Evolutionary conservation across 2,797 vertebrate species (phyloP), one percentile per base, ranked within the genome.

Genomic region (Myripristis murdjan): DNA sequence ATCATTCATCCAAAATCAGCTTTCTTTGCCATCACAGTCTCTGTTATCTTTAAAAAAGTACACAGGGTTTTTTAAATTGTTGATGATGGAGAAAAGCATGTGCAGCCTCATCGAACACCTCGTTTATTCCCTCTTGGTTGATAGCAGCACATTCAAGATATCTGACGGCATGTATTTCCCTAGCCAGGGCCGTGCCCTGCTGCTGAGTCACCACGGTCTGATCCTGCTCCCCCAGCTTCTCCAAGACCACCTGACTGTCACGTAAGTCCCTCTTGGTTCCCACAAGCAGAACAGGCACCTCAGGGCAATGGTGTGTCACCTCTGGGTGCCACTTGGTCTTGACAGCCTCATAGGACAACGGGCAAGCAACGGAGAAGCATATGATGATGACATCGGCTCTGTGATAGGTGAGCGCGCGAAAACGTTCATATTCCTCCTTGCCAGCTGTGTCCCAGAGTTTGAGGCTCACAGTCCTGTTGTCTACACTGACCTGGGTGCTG

Each of bases 201-300:
- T 79, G 49, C 11, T 54, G 33, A 14, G 37, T 72, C 28, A 79
- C 12, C 9, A 68, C 7, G 37, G 39, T 69, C 79, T 93, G 92
- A 84, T 94, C 95, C 90, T 96, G 94, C 88, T 96, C 94, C 82
- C 95, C 96, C 53, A 96, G 92, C 75, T 93, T 93, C 71, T 95
- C 91, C 57, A 95, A 60, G 81, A 95, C 73, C 52, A 96, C 94
- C 0, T 93, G 91, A 89, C 96, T 93, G 63, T 86, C 83, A 49
- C 95, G 91, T 69, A 96, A 93, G 89, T 97, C 95, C 82, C 93
- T 96, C 93, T 97, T 97, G 79, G 96, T 97, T 87, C 96, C 96
- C 0, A 97, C 95, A 18, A 96, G 83, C 4, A 97, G 90, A 78
- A 97, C 89, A 55, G 96, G 96, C 64, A 95, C 95, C 1, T 93